Percentiles rank a stretch among this genome's conserved stretches.
phyloP scores from a whole-genome alignment of 2,797 vertebrate species.

The Crax fasciolata region DNA sequence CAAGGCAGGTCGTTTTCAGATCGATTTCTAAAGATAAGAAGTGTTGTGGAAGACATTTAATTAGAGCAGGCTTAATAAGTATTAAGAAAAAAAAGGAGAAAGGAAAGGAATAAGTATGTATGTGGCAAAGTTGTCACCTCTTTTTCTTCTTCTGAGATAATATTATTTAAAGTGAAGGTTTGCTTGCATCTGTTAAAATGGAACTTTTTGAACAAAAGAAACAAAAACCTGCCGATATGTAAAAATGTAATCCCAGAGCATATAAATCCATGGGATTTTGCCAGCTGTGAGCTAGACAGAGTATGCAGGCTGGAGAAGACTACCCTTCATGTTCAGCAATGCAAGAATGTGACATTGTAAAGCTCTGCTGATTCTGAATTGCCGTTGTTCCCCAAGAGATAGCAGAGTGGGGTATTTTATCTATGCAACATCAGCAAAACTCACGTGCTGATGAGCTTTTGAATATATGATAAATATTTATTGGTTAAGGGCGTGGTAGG shows the following conservation, averaged over 20 bases:
- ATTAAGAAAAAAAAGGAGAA: neutral
- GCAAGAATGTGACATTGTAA: conserved; percentile 44
- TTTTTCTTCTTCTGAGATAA: conserved; percentile 43
- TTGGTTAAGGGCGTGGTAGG: neutral
- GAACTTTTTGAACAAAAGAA: conserved; percentile 42
- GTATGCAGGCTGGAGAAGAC: neutral
- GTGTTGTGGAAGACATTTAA: neutral
- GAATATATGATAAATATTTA: conserved; percentile 7
- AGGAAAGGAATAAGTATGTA: conserved; percentile 8
- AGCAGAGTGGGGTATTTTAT: rapidly evolving
- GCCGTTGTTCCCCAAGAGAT: neutral
- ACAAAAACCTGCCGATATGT: neutral
- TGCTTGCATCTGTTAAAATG: conserved; percentile 59
- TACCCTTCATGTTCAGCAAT: neutral
- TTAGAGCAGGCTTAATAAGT: neutral
- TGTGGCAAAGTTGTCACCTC: conserved; percentile 49
- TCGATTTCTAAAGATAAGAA: neutral
- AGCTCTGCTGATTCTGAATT: conserved; percentile 17
- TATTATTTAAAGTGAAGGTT: conserved; percentile 15
- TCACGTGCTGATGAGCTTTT: neutral
- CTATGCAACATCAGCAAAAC: neutral
- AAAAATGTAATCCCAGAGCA: neutral
- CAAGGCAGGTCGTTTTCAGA: conserved; percentile 20
- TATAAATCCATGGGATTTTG: neutral
- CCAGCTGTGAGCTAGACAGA: neutral